Base-by-base conservation (phyloP, 2,113 vertebrate species). In the Prunella fulvescens region DNA sequence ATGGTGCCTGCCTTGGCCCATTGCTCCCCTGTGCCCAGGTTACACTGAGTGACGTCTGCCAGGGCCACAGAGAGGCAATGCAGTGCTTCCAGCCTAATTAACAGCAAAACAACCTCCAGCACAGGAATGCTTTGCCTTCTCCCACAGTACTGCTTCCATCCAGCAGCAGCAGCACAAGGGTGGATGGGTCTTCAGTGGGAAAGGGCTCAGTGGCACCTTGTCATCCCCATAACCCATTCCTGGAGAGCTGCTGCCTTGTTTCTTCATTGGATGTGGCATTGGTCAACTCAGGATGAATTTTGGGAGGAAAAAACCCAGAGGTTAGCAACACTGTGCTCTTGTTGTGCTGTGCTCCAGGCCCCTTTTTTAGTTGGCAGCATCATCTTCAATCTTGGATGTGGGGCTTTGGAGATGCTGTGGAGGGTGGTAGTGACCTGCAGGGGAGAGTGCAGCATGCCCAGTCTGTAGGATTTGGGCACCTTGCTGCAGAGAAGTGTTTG, bases 291-390 rank as follows among this genome's bases (percentile, higher is more conserved):
- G 40, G 50, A 17, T 86, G 37, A 14, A 29, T 56, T 86, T 33
- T 9, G 0, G 11, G 11, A 12, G 25, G 15, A 7, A 12, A 23
- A n/a, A 13, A 1, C 3, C 0, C 1, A 11, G 20, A 61, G 33
- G 3, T 35, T 31, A 57, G 23, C 7, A 42, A 16, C 54, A 77
- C 31, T 58, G n/a, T 3, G 6, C 10, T 42, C 33, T 53, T 8
- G 12, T 25, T 83, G 19, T 19, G 29, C 71, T 29, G 4, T 47
- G 6, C n/a, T 71, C 26, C 33, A 40, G 35, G 14, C 19, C 22
- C 19, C 23, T 66, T 73, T 73, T 74, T 79, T 44, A 31, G 14
- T 1, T 86, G 64, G 40, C 45, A 89, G 19, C 37, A 25, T 14
- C 14, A 24, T 54, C n/a, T 73, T 78, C 61, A 33, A 31, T 26